Evolutionary conservation across 2,888 invertebrate genomes (phyloP).

Genomic region (Plagodis pulveraria): DNA sequence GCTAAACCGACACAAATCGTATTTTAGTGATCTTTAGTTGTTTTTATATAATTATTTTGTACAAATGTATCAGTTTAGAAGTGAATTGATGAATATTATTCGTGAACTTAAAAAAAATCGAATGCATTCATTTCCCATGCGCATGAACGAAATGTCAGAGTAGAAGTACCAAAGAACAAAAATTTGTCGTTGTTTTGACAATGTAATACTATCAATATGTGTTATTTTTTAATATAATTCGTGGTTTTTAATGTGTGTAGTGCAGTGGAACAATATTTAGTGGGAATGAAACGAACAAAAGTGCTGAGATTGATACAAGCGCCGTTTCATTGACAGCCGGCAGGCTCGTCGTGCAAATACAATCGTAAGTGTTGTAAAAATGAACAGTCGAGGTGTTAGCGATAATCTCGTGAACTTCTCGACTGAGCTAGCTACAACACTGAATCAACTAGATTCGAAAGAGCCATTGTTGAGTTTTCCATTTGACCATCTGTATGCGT

Average conservation of each 20-base stretch:
- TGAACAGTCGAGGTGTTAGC: constrained; percentile 81
- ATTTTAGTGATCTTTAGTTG: constrained; percentile 11
- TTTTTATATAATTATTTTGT: neutral
- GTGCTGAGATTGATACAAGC: constrained; percentile 52
- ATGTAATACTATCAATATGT: constrained; percentile 55
- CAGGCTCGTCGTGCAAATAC: constrained; percentile 64
- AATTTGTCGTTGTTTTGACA: constrained; percentile 63
- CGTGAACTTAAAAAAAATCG: constrained; percentile 44
- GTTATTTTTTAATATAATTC: constrained; percentile 8
- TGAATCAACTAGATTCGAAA: constrained; percentile 75
- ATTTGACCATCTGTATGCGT: constrained; percentile 91
- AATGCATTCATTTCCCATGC: constrained; percentile 75
- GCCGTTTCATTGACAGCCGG: constrained; percentile 70
- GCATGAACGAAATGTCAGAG: constrained; percentile 78
- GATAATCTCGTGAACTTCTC: constrained; percentile 81
- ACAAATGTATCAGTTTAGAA: constrained; percentile 56
- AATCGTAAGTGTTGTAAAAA: constrained; percentile 53
- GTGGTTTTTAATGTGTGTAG: neutral
- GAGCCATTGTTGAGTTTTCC: constrained; percentile 86
- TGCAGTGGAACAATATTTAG: neutral
- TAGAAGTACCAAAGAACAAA: constrained; percentile 52
- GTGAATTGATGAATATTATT: constrained; percentile 39
- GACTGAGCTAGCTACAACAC: constrained; percentile 66
- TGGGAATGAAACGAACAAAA: constrained; percentile 73
- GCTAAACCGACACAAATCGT: constrained; percentile 24